Base-by-base conservation (phyloP, 2,797 vertebrate genomes). In the Chelmon rostratus region DNA sequence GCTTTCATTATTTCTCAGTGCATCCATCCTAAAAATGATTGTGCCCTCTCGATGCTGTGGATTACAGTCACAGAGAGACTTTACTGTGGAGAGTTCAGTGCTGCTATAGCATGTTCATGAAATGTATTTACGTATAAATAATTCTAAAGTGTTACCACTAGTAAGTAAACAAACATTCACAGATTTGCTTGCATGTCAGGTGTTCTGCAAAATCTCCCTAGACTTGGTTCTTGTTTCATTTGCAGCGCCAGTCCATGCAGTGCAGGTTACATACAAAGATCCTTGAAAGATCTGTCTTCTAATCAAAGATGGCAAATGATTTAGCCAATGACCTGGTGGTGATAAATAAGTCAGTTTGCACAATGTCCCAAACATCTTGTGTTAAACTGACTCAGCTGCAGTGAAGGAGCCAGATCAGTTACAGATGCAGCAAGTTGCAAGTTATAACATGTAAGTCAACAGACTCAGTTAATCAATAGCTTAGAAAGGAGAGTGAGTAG, bases 21-120 rank as follows among this genome's bases (percentile, higher is more conserved):
- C n/a, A 65, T 75, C 19, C 44, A 18, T 82, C 57, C 44, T 73
- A 35, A 61, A 80, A 58, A 33, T 65, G 9, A 74, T 62, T 61
- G 73, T 46, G 40, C 53, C 21, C 9, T 25, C 53, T 81, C 57
- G 11, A 33, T 37, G 42, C 21, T 69, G 57, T 49, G 23, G 58
- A 75, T 66, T 49, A 53, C n/a, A 5, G 31, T 57, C 19, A 42
- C 15, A 49, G 5, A 65, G 10, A 46, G 1, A 13, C 35, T 53
- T 54, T 35, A 25, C 3, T 57, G 19, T 47, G 58, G n/a, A 62
- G 16, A 59, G 10, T 25, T 2, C 25, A 50, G 16, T 38, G 49
- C 64, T 57, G 23, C 16, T 58, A 46, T 46, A 42, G 19, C 19
- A 31, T 73, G 9, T 40, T 53, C 12, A 10, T 18, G 44, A 56